phyloP scores from a whole-genome alignment of 2,888 invertebrate species.

The Liodrosophila aerea region DNA sequence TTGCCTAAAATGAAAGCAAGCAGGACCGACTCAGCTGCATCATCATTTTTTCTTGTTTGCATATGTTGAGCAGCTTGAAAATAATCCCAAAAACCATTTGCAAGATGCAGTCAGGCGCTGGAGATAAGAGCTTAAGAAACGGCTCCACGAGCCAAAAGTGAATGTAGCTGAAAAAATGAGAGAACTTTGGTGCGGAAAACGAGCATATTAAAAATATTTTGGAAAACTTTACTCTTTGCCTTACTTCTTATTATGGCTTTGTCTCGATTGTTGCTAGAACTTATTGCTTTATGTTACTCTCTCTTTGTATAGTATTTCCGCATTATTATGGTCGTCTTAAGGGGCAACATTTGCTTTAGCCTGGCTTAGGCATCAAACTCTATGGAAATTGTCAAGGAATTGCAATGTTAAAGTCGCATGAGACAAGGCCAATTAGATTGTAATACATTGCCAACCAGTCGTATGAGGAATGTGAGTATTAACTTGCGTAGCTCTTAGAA shows the following conservation, averaged over 20 bases:
- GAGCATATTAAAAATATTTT: conserved; percentile 46
- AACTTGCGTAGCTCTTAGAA: too few relatives aligned
- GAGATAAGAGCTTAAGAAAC: conserved; percentile 1
- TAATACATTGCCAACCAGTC: not conserved
- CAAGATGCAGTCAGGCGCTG: conserved; percentile 29
- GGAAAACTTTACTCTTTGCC: conserved; percentile 41
- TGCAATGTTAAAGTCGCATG: not conserved
- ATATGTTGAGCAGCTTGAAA: conserved; percentile 27
- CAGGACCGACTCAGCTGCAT: too few relatives aligned
- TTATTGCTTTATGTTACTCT: conserved; percentile 22
- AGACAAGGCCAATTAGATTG: not conserved
- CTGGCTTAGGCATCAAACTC: not conserved
- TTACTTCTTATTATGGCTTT: conserved; percentile 24
- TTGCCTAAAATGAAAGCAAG: conserved; percentile 23
- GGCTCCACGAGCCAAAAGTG: not conserved
- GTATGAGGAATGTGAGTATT: not conserved
- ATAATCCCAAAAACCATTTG: conserved; percentile 36
- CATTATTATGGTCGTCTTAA: conserved; percentile 13
- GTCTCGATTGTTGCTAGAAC: conserved; percentile 28
- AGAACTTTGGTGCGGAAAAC: conserved; percentile 19
- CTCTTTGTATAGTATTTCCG: not conserved
- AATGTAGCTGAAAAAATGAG: conserved; percentile 1
- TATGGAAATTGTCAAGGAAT: not conserved
- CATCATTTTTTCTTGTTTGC: conserved; percentile 5
- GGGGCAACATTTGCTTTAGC: conserved; percentile 6